A percentile compares a stretch with the other conserved stretches of the same genome.
Conservation (phyloP, 2,113 vertebrate genomes). For the Orthonyx spaldingii region DNA sequence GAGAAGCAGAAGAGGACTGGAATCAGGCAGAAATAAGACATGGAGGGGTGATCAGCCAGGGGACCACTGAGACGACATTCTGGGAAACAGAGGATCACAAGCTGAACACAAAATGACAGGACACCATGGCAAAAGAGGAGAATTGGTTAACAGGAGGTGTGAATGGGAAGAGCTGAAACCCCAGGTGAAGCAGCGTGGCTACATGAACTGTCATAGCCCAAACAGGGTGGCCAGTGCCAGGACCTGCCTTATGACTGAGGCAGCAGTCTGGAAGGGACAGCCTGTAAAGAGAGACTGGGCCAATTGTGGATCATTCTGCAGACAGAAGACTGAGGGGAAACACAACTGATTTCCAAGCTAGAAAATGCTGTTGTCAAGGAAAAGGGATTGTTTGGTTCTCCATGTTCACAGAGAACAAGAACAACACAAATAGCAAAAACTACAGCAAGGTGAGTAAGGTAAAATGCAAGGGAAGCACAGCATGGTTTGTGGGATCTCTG, state of each 20-base stretch:
- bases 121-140: not conserved
- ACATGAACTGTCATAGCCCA: not conserved
- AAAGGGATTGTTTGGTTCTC: not conserved
- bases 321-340: not conserved
- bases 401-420: fast-evolving
- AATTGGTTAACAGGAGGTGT: fast-evolving
- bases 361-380: not conserved
- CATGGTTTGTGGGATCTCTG: not conserved
- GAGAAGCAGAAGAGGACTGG: not conserved
- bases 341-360: not conserved
- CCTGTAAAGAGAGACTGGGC: not conserved
- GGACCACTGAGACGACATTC: not conserved
- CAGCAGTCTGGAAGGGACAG: not conserved
- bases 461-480: not conserved
- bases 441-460: not conserved
- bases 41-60: not conserved
- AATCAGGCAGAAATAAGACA: not conserved
- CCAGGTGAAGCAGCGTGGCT: not conserved
- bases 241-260: not conserved
- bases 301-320: not conserved
- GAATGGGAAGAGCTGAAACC: not conserved
- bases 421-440: not conserved
- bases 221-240: not conserved
- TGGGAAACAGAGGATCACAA: not conserved
- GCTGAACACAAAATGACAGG: not conserved